These are phyloP conservation scores for Scolopax rusticola DNA, from an alignment of 2,797 vertebrate species.

Conservation along the genomic window DNA sequence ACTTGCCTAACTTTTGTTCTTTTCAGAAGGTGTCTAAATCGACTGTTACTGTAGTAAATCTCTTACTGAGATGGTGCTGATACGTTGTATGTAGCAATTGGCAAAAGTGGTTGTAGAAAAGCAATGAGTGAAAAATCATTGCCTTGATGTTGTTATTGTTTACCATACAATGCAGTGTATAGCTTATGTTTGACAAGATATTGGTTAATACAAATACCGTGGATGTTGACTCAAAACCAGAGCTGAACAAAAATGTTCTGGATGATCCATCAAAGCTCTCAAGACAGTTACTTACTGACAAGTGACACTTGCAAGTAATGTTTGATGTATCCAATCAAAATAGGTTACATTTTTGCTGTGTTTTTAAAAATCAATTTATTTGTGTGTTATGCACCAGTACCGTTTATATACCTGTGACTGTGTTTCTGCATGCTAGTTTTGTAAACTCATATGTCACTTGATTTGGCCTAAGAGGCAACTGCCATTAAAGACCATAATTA, in stretches of 20 bases:
- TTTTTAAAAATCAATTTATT: not conserved
- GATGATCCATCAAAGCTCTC: not conserved
- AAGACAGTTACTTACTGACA: not conserved
- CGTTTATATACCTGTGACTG: not conserved
- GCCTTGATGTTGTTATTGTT: not conserved
- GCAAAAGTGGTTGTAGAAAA: not conserved
- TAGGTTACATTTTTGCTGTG: not conserved
- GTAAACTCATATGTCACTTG: not conserved
- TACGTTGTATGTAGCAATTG: not conserved
- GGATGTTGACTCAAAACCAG: not conserved
- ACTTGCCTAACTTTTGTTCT: not conserved
- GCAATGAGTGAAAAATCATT: not conserved
- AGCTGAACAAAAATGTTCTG: not conserved
- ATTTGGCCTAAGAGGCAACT: not conserved
- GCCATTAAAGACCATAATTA: not conserved
- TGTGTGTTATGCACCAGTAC: not conserved
- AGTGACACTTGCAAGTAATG: not conserved
- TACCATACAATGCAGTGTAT: not conserved
- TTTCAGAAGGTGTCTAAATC: not conserved
- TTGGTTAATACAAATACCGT: not conserved
- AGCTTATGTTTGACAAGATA: not conserved
- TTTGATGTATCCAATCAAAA: not conserved
- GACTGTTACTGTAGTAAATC: not conserved
- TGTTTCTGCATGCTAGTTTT: not conserved
- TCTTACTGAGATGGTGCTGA: not conserved